Base-by-base conservation (phyloP, 2,113 vertebrate genomes). In the Varanus komodoensis region DNA sequence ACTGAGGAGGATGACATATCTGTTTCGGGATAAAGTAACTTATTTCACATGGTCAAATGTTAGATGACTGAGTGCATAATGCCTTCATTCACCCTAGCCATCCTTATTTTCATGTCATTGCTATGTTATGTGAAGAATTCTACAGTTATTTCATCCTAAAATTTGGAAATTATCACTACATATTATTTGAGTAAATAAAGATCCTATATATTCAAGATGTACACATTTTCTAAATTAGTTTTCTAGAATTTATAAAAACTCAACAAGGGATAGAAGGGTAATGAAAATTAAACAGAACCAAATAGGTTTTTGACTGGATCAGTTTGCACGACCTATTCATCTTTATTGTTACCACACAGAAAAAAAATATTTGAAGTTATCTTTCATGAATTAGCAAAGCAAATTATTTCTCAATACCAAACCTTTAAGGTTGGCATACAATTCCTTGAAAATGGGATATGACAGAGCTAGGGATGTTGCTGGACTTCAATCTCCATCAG, bases 371-470 rank as follows among this genome's bases (percentile, higher is more conserved):
- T 81, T 87, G 32, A 50, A 8, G 8, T 32, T 29, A 29, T n/a
- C 17, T 64, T 67, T 44, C 73, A 11, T 44, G 4, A 64, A 15
- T 17, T 2, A 80, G 48, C 68, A 1, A 0, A 1, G 0, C 1
- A 57, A 90, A 52, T 44, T 21, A 14, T 64, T 11, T 68, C 6
- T 4, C 7, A 80, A 61, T 8, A 17, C 52, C 48, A 69, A 57
- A 21, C 9, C 14, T 27, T 61, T 82, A 82, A 2, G 15, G 2
- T 0, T 0, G 32, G 0, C 38, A 82, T 4, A 44, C 68, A 44
- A 0, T 1, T 3, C n/a, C 21, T 61, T 32, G 7, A 79, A 32
- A 67, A 6, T 32, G 9, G 1, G 4, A 52, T 5, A 23, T 1
- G 29, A 34, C 34, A 17, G n/a, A 12, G n/a, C 8, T 64, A 19